These are phyloP conservation scores for Tretioscincus oriximinensis DNA, from an alignment of 2,113 vertebrate genomes.

Conservation along the genomic window DNA sequence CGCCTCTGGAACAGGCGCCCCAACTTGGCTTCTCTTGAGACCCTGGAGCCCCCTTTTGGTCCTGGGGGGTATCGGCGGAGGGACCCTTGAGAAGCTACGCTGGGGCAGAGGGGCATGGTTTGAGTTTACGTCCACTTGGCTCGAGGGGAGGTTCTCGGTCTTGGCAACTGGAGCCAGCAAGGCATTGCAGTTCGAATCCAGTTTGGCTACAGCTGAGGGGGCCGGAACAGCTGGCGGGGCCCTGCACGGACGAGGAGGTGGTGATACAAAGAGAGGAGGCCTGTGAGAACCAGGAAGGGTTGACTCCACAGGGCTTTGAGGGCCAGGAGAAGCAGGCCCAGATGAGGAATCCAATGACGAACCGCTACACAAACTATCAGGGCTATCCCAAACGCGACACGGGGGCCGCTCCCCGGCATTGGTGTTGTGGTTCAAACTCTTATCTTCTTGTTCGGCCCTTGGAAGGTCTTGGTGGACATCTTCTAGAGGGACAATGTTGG, in stretches of 20 bases:
- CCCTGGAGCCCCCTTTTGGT: slow-evolving; percentile 49
- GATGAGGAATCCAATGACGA: slow-evolving; percentile 46
- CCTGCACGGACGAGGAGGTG: background rate
- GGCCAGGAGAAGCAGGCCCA: background rate
- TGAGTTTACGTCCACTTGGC: accelerated
- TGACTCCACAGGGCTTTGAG: background rate
- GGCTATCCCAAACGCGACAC: slow-evolving; percentile 19
- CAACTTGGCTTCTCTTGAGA: slow-evolving; percentile 18
- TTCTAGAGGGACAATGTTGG: slow-evolving; percentile 33
- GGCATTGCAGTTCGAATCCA: slow-evolving; percentile 76
- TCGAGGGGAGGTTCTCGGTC: accelerated
- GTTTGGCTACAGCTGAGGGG: accelerated
- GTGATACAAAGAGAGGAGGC: background rate
- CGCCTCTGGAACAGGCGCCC: accelerated
- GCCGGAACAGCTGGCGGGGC: background rate
- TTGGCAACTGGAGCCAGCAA: slow-evolving; percentile 15
- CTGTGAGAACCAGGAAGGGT: background rate
- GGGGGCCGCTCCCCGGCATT: accelerated
- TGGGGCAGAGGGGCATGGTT: background rate
- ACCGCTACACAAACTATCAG: slow-evolving; percentile 71
- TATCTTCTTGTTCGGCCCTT: background rate
- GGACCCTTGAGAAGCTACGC: background rate
- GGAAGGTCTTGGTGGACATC: slow-evolving; percentile 14
- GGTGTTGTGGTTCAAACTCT: slow-evolving; percentile 28
- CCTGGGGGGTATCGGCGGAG: slow-evolving; percentile 51